These are phyloP conservation scores for Diplodus sargus DNA, from an alignment of 2,797 vertebrate genomes.

Conservation along the genomic window DNA sequence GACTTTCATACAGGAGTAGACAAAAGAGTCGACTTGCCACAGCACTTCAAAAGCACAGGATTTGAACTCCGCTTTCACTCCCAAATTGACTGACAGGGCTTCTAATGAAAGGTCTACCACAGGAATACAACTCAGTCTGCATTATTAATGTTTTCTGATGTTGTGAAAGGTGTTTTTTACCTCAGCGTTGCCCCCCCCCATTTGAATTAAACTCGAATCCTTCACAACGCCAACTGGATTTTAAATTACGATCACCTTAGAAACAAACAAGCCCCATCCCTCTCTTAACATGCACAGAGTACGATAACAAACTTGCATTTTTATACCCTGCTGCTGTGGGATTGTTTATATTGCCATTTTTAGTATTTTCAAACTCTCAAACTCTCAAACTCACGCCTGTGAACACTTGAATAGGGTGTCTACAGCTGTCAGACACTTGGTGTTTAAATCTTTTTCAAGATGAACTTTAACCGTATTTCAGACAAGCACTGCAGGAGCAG, in stretches of 20 bases:
- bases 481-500: no score
- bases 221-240: background rate
- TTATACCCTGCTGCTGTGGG: background rate
- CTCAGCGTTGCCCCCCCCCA: background rate
- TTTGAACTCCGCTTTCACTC: background rate
- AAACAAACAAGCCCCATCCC: background rate
- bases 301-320: background rate
- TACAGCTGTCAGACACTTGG: no score
- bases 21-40: constrained; percentile 9
- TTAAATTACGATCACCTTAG: background rate
- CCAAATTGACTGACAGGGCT: constrained; percentile 3
- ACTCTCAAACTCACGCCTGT: background rate
- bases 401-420: background rate
- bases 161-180: background rate
- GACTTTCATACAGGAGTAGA: constrained; percentile 1
- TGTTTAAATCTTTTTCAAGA: no score
- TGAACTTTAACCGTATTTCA: no score
- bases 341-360: background rate
- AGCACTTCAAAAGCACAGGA: constrained; percentile 1
- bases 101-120: background rate
- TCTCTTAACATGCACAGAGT: background rate
- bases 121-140: background rate
- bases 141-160: background rate
- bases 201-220: constrained; percentile 2
- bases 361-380: background rate